Conservation (phyloP, 2,888 invertebrate species). For the Pandemis heparana region DNA sequence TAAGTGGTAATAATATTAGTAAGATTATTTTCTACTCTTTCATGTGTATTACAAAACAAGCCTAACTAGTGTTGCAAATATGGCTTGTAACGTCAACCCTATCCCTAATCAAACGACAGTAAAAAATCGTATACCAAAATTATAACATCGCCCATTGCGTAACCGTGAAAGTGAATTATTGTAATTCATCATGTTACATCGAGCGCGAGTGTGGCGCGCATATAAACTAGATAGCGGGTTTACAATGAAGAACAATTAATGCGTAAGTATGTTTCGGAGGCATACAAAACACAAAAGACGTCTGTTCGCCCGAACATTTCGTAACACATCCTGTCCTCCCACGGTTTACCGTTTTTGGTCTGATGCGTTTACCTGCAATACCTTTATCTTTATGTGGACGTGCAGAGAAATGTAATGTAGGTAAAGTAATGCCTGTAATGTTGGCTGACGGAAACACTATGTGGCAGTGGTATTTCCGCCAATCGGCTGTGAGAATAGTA, state of each 20-base stretch:
- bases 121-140: conserved; percentile 44
- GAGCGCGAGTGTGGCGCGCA: conserved; percentile 65
- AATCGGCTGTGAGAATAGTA: not conserved
- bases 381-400: conserved; percentile 23
- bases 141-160: conserved; percentile 56
- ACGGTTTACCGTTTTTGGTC: conserved; percentile 24
- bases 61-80: not conserved
- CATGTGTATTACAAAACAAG: not conserved
- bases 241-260: conserved; percentile 36
- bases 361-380: conserved; percentile 14
- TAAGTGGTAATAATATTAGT: no score
- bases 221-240: conserved; percentile 23
- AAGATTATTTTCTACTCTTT: not conserved
- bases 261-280: conserved; percentile 10
- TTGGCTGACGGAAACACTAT: conserved; percentile 17
- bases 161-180: conserved; percentile 78
- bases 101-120: not conserved
- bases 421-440: conserved; percentile 26
- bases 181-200: conserved; percentile 75
- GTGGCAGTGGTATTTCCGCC: conserved; percentile 25
- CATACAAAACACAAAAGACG: conserved; percentile 33
- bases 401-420: conserved; percentile 39
- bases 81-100: not conserved
- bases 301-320: conserved; percentile 24
- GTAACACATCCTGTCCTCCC: conserved; percentile 34